Evolutionary conservation across 1,140 invertebrate genomes (phyloP).

Genomic region (Drosophila setifemur): DNA sequence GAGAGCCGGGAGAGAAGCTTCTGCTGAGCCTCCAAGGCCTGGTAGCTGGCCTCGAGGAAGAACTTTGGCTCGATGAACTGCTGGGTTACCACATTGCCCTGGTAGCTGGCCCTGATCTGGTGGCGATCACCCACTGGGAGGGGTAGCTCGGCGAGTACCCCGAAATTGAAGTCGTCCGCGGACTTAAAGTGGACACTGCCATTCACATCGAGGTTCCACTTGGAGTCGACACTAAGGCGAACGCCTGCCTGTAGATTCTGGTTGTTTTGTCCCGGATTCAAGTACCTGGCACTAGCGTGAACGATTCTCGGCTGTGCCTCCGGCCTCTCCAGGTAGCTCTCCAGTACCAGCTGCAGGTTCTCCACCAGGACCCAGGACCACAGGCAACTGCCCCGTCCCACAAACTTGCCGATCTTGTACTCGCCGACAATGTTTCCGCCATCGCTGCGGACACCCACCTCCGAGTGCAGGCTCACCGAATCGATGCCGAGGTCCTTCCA

Average conservation of each 20-base stretch:
- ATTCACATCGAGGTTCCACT: constrained; percentile 83
- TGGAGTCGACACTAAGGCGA: constrained; percentile 83
- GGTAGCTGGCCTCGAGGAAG: constrained; percentile 60
- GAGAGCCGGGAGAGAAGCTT: constrained; percentile 44
- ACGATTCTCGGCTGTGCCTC: constrained; percentile 53
- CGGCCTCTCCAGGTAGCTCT: constrained; percentile 77
- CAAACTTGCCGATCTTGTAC: constrained; percentile 61
- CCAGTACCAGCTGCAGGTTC: constrained; percentile 82
- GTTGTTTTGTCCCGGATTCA: constrained; percentile 83
- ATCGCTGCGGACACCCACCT: constrained; percentile 29
- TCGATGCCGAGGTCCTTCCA: constrained; percentile 76
- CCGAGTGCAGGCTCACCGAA: constrained; percentile 57
- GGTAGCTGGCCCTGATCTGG: constrained; percentile 49
- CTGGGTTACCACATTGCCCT: constrained; percentile 61
- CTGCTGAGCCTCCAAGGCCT: constrained; percentile 44
- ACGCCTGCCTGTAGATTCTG: constrained; percentile 84
- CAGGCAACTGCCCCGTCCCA: constrained; percentile 58
- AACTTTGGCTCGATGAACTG: constrained; percentile 47
- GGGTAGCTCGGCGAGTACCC: constrained; percentile 51
- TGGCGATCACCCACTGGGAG: constrained; percentile 65
- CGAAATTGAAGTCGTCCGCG: constrained; percentile 51
- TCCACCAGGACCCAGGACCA: constrained; percentile 81
- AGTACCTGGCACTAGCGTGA: constrained; percentile 81
- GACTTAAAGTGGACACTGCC: constrained; percentile 57
- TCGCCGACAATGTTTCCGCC: constrained; percentile 52